Base-by-base conservation (phyloP, 2,888 invertebrate species). In the Trachelus iudaicus region DNA sequence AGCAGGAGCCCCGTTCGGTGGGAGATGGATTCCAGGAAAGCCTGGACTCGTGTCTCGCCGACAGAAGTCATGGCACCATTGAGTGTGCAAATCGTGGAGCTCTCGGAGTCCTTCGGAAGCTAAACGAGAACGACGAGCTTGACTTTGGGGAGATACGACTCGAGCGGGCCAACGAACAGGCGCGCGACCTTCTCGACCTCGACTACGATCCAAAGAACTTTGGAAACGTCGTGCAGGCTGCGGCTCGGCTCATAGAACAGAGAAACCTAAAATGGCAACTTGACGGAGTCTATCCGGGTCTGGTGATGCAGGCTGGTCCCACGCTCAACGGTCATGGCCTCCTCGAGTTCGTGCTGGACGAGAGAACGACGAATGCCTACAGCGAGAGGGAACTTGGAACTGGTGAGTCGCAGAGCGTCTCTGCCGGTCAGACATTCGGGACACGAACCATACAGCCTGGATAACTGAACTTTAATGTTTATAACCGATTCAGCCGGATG, bases 211-310 rank as follows among this genome's bases (percentile, higher is more conserved):
- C 96, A 0, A 94, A 94, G 87, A 95, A 96, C 92, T 95, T 96
- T 80, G 93, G 95, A 93, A 95, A 93, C 87, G 89, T 89, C 75
- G 81, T 90, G 11, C 88, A 85, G 40, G 90, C 91, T 1, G 89
- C 90, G 11, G 85, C 89, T 68, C 88, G 86, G 78, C 77, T 92
- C 13, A 94, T 97, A 86, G 94, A 96, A 13, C 94, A 95, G 82
- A 93, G 97, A 75, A 95, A 94, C 30, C 89, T 97, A 77, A 95
- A 94, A 84, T 97, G 96, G 96, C 95, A 96, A 81, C 93, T 97
- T 90, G 94, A 94, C 79, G 92, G 91, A 9, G 81, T 97, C 1
- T 96, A 96, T 89, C 97, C 97, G 0, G 97, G 97, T 0, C 90
- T 97, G 15, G 93, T 94, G 78, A 94, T 97, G 93, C 94, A 94